Evolutionary conservation across 1,140 invertebrate species (phyloP), one percentile per base, ranked within the genome.

Genomic region (Globodera rostochiensis): DNA sequence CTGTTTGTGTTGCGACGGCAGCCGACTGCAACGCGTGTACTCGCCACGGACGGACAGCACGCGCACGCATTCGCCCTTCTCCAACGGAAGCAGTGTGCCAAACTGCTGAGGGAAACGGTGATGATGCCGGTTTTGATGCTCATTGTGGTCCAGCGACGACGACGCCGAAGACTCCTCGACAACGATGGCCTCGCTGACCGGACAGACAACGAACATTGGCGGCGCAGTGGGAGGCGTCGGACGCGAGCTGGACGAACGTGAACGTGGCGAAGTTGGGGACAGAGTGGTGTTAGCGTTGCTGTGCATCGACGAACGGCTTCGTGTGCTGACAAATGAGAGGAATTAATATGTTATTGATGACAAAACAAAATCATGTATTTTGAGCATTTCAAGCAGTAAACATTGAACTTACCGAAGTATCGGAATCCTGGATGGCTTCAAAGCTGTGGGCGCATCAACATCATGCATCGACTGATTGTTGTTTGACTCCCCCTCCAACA

Each of bases 11-110:
- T 25, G n/a, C 11, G 49, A 19, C 6, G 21, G 25, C 46, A 81
- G 50, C 3, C 85, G 87, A 60, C 49, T 71, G 47, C 85, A 87
- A 25, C 87, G 87, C 21, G 85, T 64, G 49, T 77, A 85, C 13
- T 46, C n/a, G 25, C 87, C 86, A 15, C 87, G 87, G 9, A 85
- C 57, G 21, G 79, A 25, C 46, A 86, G 46, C 9, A 86, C 84
- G 11, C 85, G 86, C 46, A 86, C 85, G n/a, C 47, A 36, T 47
- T 86, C 85, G 13, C 85, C 85, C 53, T 75, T 73, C n/a, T 67
- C n/a, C 19, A 89, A 53, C 46, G 87, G 45, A 57, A 86, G 75
- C 25, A 86, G 49, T 7, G 74, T 80, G 11, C 73, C 77, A 8
- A 36, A 49, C 49, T 15, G 57, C 57, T 15, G 19, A 15, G 13